Base-by-base conservation (phyloP, 23 tunicate species). In the Halocynthia roretzi region DNA sequence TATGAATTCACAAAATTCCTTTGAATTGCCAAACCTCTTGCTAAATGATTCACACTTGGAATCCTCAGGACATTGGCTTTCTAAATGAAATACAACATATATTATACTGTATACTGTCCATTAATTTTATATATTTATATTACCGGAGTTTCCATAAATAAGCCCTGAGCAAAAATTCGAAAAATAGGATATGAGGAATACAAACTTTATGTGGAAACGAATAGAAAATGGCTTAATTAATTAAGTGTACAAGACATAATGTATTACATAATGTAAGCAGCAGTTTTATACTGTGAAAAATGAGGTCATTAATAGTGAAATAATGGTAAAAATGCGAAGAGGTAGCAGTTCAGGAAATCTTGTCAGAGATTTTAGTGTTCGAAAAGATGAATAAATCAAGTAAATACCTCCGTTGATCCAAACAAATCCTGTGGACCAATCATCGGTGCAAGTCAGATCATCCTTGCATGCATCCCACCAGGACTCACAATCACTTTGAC, bases 391-490 rank as follows among this genome's bases (percentile, higher is more conserved):
- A 68, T 20, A 68, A 2, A 18, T 21, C n/a, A 17, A 15, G 72
- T 68, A 63, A 61, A 18, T 52, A 84, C 83, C 53, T 62, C 48
- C 64, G 21, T 75, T 84, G 7, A 57, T 50, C 97, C 97, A 91
- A 8, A 71, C 62, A 64, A 91, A 91, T 12, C 87, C 97, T 6
- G 40, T 66, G 17, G 79, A 52, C 86, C 86, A 91, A 63, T 81
- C 66, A 1, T 57, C 84, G 15, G 82, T 91, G 84, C 97, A 91
- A 6, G 97, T 91, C 50, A 50, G 31, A 40, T 91, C 97, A 44
- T 85, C 71, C 49, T 77, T 71, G 65, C 97, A 91, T 20, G 70
- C 97, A 14, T 82, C 55, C 86, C 86, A 91, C 97, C 97, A 91
- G 0, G 51, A 49, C 51, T 85, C 60, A 65, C 97, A 91, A 20